Evolutionary conservation across 2,888 invertebrate species (phyloP).

Genomic region (Cheilosia vulpina): DNA sequence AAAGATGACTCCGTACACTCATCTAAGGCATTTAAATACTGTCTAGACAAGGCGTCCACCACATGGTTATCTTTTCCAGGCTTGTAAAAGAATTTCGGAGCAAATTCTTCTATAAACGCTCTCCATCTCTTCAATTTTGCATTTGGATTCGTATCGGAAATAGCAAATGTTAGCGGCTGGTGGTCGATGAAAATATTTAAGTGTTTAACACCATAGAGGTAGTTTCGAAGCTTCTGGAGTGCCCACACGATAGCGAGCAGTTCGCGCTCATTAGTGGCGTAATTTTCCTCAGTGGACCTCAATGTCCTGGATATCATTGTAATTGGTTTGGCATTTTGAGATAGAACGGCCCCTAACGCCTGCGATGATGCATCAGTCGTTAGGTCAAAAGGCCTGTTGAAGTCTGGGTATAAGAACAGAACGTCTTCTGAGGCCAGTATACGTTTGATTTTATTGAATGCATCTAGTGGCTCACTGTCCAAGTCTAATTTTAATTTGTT

Average conservation of each 20-base stretch:
- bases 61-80: slow-evolving; percentile 44
- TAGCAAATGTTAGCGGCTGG: slow-evolving; percentile 35
- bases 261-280: slow-evolving; percentile 79
- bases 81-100: no score
- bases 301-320: slow-evolving; percentile 77
- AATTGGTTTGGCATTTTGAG: slow-evolving; percentile 77
- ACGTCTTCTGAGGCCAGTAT: slow-evolving; percentile 39
- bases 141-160: slow-evolving; percentile 50
- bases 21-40: slow-evolving; percentile 17
- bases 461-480: slow-evolving; percentile 8
- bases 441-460: slow-evolving; percentile 14
- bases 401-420: slow-evolving; percentile 77
- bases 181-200: slow-evolving; percentile 22
- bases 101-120: no score
- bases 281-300: slow-evolving; percentile 75
- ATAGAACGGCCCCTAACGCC: slow-evolving; percentile 77
- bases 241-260: slow-evolving; percentile 74
- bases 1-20: background rate
- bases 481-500: slow-evolving; percentile 4
- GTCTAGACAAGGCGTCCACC: slow-evolving; percentile 23
- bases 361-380: slow-evolving; percentile 77
- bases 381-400: slow-evolving; percentile 76
- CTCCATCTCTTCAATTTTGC: slow-evolving; percentile 43
- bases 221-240: no score
- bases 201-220: slow-evolving; percentile 77